Conservation (phyloP, 1,140 invertebrate genomes). For the Micrasema minimum region DNA sequence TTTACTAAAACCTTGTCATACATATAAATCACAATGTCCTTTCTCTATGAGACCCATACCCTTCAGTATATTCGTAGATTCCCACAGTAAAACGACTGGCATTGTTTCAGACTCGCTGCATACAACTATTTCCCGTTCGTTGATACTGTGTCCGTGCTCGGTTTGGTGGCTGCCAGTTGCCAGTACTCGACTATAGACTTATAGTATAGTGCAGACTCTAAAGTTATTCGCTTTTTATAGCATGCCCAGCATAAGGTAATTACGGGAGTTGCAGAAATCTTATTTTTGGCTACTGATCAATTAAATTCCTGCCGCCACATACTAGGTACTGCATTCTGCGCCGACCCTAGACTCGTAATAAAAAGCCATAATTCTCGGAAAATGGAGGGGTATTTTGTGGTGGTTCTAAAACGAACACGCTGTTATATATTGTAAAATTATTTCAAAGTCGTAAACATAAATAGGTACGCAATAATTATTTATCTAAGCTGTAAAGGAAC, state of each 20-base stretch:
- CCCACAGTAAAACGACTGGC: conserved; percentile 31
- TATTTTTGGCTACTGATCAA: conserved; percentile 40
- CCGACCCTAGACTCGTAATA: neutral
- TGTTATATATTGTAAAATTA: too few relatives aligned
- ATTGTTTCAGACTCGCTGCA: conserved; percentile 32
- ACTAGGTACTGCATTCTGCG: conserved; percentile 10
- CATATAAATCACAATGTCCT: conserved; percentile 30
- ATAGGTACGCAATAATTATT: too few relatives aligned
- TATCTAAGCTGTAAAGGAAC: conserved; percentile 18
- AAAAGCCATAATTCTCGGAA: too few relatives aligned
- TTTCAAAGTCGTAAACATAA: too few relatives aligned
- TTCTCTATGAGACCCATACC: neutral
- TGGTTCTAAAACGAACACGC: too few relatives aligned
- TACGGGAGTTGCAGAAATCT: conserved; percentile 34
- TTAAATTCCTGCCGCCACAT: conserved; percentile 13
- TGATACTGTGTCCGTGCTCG: neutral
- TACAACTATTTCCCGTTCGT: conserved; percentile 30
- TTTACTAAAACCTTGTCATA: conserved; percentile 31
- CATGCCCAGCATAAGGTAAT: conserved; percentile 22
- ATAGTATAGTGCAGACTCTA: too few relatives aligned
- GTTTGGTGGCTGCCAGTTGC: neutral
- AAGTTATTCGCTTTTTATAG: conserved; percentile 22
- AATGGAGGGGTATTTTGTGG: too few relatives aligned
- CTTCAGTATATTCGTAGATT: conserved; percentile 18
- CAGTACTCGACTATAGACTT: too few relatives aligned